Conservation (phyloP, 2,797 vertebrate species). For the Fundulus diaphanus region DNA sequence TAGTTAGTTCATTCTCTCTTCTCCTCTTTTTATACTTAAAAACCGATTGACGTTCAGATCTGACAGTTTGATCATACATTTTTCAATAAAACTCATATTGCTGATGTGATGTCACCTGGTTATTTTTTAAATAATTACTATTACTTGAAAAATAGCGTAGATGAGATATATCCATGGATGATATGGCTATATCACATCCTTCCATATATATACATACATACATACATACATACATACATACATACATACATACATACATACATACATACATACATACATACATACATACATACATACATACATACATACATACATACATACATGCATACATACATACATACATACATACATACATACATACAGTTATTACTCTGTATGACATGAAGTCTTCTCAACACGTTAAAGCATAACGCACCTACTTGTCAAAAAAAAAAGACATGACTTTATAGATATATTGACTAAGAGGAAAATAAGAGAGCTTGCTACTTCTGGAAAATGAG, state of each 20-base stretch:
- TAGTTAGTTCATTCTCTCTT: not conserved
- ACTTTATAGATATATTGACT: not conserved
- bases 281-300: no score
- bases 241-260: no score
- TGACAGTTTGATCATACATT: not conserved
- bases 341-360: no score
- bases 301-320: no score
- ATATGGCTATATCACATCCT: no score
- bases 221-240: no score
- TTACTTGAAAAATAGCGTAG: not conserved
- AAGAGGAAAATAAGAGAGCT: not conserved
- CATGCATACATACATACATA: no score
- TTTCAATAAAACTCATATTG: not conserved
- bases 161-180: no score
- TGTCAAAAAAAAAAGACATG: not conserved
- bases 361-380: not conserved
- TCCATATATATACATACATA: no score
- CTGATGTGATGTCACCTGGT: not conserved
- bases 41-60: not conserved
- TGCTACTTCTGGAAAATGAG: not conserved
- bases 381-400: not conserved
- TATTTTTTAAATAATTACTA: not conserved
- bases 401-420: not conserved
- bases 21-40: not conserved
- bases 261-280: no score